phyloP scores from a whole-genome alignment of 1,140 invertebrate genomes.

The Atta texana region DNA sequence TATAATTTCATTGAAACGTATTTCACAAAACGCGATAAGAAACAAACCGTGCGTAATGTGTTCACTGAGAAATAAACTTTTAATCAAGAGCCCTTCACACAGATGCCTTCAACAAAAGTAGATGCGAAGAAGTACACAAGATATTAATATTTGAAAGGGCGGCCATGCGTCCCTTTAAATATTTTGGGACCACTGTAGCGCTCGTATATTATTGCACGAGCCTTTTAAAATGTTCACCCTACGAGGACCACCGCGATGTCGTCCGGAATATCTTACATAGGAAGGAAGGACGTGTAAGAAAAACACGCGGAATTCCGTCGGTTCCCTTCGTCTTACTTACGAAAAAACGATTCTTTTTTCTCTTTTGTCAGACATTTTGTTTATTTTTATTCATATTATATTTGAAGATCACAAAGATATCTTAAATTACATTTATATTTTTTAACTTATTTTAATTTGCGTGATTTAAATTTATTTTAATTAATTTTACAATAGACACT shows the following conservation, averaged over 20 bases:
- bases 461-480: conserved; percentile 9
- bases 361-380: conserved; percentile 10
- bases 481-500: not conserved
- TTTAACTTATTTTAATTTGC: not conserved
- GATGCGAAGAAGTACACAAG: not conserved
- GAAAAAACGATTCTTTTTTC: not conserved
- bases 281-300: conserved; percentile 26
- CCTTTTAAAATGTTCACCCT: conserved; percentile 70
- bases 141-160: conserved; percentile 67
- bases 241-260: conserved; percentile 71
- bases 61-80: not conserved
- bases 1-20: not conserved
- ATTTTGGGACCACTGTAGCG: conserved; percentile 74
- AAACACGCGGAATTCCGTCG: conserved; percentile 45
- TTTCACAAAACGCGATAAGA: conserved; percentile 1
- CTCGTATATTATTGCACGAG: conserved; percentile 63
- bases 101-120: not conserved
- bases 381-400: not conserved
- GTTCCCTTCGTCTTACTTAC: not conserved
- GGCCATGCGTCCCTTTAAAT: conserved; percentile 47
- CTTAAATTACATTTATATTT: not conserved
- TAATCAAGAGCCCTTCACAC: not conserved
- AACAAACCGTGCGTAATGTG: not conserved
- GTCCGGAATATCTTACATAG: conserved; percentile 65
- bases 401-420: not conserved